Conservation (phyloP, 2,888 invertebrate genomes). For the Ochropacha duplaris region DNA sequence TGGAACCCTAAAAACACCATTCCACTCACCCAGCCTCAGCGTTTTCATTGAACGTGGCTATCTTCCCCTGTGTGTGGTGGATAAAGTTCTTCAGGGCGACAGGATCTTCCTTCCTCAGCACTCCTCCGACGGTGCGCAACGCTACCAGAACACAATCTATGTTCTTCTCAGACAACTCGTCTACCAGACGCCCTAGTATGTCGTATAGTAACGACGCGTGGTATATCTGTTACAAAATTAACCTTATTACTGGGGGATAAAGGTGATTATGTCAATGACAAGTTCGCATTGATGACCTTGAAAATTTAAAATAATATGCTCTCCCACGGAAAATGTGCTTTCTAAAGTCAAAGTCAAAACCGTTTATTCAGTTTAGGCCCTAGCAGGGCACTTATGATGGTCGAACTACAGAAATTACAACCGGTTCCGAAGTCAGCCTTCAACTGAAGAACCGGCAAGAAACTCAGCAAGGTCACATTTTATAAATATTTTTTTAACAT, state of each 20-base stretch:
- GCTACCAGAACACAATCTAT: slow-evolving; percentile 92
- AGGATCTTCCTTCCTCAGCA: slow-evolving; percentile 93
- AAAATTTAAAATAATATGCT: too few species aligned
- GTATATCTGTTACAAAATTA: slow-evolving; percentile 83
- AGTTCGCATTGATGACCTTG: too few species aligned
- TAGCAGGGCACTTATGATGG: too few species aligned
- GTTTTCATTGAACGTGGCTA: slow-evolving; percentile 54
- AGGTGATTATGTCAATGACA: neutral
- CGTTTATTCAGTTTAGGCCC: too few species aligned
- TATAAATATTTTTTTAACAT: too few species aligned
- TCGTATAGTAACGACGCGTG: slow-evolving; percentile 91
- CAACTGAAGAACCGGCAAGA: too few species aligned
- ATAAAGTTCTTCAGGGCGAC: slow-evolving; percentile 89
- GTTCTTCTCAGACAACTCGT: slow-evolving; percentile 87
- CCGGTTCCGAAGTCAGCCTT: too few species aligned
- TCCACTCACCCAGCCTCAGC: slow-evolving; percentile 55
- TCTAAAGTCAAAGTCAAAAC: too few species aligned
- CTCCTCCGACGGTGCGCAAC: slow-evolving; percentile 91
- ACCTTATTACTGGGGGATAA: neutral
- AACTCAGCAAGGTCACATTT: too few species aligned
- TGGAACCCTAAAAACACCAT: too few species aligned
- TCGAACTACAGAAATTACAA: too few species aligned
- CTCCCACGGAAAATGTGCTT: too few species aligned
- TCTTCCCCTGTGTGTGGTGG: slow-evolving; percentile 85
- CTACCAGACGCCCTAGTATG: slow-evolving; percentile 86